phyloP scores from a whole-genome alignment of 2,888 invertebrate genomes.

The Rhimphoctona megacephalus region DNA sequence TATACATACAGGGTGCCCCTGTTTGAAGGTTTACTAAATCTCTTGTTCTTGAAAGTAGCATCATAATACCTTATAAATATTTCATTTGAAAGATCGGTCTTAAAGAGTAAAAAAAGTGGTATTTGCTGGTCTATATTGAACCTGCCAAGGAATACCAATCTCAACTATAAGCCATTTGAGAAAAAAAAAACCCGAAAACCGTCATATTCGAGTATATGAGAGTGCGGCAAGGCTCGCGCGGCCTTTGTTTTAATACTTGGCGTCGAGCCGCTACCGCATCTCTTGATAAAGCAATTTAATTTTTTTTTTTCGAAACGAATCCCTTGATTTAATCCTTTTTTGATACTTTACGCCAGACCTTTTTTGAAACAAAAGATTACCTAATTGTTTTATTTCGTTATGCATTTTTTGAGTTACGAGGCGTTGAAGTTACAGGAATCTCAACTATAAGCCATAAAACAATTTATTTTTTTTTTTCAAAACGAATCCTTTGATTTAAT shows the following conservation, averaged over 20 bases:
- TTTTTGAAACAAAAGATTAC: too few relatives aligned
- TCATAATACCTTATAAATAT: background rate
- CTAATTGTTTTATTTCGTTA: background rate
- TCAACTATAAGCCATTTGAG: too few relatives aligned
- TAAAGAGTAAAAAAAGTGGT: background rate
- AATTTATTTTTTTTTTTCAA: background rate
- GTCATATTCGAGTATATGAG: too few relatives aligned
- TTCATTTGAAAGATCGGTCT: background rate
- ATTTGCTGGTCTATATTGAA: too few relatives aligned
- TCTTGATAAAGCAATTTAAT: background rate
- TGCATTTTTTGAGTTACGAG: background rate
- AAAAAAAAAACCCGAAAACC: too few relatives aligned
- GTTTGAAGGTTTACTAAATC: background rate
- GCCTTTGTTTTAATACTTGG: too few relatives aligned
- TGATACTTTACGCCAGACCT: background rate
- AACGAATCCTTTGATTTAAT: background rate
- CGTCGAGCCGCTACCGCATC: too few relatives aligned
- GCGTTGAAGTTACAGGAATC: background rate
- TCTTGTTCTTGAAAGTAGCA: background rate
- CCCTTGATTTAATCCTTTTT: background rate
- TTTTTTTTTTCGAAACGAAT: background rate
- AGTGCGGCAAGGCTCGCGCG: too few relatives aligned
- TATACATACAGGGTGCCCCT: background rate
- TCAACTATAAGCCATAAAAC: background rate
- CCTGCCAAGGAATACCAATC: too few relatives aligned